phyloP scores from a whole-genome alignment of 64 coral and sea anemone species.

The Astreopora myriophthalma region DNA sequence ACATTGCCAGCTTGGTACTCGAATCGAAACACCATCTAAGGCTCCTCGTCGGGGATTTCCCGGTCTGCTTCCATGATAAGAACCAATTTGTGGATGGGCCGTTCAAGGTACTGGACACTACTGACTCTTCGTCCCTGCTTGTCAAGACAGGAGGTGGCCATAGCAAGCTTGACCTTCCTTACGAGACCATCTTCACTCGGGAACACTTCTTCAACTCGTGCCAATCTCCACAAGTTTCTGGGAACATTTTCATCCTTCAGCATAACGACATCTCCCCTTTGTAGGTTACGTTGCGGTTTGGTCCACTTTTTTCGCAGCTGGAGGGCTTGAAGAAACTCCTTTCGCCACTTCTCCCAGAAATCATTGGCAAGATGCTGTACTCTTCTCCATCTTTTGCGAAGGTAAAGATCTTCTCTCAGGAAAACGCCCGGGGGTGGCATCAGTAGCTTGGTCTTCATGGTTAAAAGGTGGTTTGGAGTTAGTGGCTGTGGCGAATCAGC shows the following conservation, averaged over 20 bases:
- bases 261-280: background rate
- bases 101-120: background rate
- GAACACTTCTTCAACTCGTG: conserved; percentile 22
- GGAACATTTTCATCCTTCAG: conserved; percentile 7
- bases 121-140: background rate
- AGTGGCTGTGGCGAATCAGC: conserved; percentile 22
- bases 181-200: conserved; percentile 12
- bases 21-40: background rate
- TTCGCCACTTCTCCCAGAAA: conserved; percentile 10
- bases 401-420: conserved; percentile 11
- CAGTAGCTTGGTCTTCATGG: conserved; percentile 30
- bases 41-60: conserved; percentile 57
- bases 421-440: conserved; percentile 56
- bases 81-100: conserved; percentile 21
- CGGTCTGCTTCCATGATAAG: conserved; percentile 24
- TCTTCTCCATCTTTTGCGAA: conserved; percentile 17
- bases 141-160: background rate
- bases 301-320: conserved; percentile 14
- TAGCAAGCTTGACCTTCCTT: background rate
- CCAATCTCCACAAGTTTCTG: conserved; percentile 32
- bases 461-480: conserved; percentile 16
- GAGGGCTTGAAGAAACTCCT: conserved; percentile 7
- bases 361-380: conserved; percentile 25
- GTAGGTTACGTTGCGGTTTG: background rate
- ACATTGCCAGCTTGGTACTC: background rate